phyloP scores from a whole-genome alignment of 2,888 invertebrate species.

The Pinctada fucata region DNA sequence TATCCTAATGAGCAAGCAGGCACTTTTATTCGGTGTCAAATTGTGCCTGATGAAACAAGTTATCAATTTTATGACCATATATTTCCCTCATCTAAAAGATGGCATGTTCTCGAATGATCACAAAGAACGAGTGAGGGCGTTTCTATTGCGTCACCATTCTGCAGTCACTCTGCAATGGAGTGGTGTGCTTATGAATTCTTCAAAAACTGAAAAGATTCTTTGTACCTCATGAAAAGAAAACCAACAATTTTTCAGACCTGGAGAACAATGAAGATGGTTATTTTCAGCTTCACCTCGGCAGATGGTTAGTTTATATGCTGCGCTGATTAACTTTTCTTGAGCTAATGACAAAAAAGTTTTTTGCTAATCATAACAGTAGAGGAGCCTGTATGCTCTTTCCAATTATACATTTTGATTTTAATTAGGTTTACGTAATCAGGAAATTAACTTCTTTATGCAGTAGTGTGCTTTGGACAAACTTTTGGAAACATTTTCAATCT shows the following conservation, averaged over 20 bases:
- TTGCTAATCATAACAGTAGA: not conserved
- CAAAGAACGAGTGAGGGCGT: constrained; percentile 30
- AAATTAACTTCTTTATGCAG: not conserved
- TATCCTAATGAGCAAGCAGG: constrained; percentile 17
- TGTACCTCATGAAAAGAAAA: constrained; percentile 62
- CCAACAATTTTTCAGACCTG: constrained; percentile 63
- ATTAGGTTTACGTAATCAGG: constrained; percentile 38
- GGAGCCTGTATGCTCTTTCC: constrained; percentile 14
- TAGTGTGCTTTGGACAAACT: not conserved
- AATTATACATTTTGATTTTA: constrained; percentile 34
- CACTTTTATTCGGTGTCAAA: constrained; percentile 6
- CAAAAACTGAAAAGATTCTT: constrained; percentile 54
- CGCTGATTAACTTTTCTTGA: constrained; percentile 44
- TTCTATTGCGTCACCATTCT: constrained; percentile 3
- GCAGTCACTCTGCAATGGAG: constrained; percentile 9
- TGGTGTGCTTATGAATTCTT: constrained; percentile 33
- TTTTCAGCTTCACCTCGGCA: constrained; percentile 61
- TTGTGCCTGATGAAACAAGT: constrained; percentile 19
- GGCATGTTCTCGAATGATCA: constrained; percentile 13
- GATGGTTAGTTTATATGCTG: constrained; percentile 56
- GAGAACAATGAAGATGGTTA: constrained; percentile 67
- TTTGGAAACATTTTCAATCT: not conserved
- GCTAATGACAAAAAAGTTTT: constrained; percentile 46
- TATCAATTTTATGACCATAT: constrained; percentile 34
- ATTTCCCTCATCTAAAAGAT: constrained; percentile 22